Percentiles rank a stretch among this genome's conserved stretches.
Evolutionary conservation across 35 echinoderm and acorn worm species (phyloP).

Genomic region (Ophioderma brevispina): DNA sequence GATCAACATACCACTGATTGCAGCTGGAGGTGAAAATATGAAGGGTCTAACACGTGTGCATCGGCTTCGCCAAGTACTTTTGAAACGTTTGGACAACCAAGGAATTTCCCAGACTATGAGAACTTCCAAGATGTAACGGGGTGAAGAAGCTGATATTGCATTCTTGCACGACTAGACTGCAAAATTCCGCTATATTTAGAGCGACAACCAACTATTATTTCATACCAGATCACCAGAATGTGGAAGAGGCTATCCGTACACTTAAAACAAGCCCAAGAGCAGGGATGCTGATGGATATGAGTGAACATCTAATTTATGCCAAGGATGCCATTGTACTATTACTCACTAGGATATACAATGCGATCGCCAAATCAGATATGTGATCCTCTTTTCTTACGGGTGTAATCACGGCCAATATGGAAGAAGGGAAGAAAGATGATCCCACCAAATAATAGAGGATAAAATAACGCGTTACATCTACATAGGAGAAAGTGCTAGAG

Average conservation of each 20-base stretch:
- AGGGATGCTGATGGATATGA: not conserved
- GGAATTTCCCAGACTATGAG: not conserved
- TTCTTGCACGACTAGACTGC: not conserved
- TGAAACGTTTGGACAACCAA: not conserved
- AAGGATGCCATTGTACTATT: not conserved
- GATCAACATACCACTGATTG: not conserved
- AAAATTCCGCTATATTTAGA: not conserved
- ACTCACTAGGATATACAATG: not conserved
- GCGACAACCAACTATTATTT: not conserved
- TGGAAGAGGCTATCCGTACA: not conserved
- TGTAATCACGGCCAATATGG: not conserved
- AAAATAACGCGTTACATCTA: not conserved
- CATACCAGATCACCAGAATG: not conserved
- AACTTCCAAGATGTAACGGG: not conserved
- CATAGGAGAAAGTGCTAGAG: not conserved
- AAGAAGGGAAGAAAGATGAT: not conserved
- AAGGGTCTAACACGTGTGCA: not conserved
- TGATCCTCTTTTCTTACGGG: not conserved
- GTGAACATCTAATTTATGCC: not conserved
- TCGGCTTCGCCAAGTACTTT: not conserved
- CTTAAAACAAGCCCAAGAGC: not conserved
- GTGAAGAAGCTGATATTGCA: not conserved
- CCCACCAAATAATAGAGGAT: not conserved
- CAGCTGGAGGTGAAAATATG: not conserved
- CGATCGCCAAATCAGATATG: not conserved